These are phyloP conservation scores for Sminthurides aquaticus DNA, from an alignment of 2,888 invertebrate genomes.

Conservation along the genomic window DNA sequence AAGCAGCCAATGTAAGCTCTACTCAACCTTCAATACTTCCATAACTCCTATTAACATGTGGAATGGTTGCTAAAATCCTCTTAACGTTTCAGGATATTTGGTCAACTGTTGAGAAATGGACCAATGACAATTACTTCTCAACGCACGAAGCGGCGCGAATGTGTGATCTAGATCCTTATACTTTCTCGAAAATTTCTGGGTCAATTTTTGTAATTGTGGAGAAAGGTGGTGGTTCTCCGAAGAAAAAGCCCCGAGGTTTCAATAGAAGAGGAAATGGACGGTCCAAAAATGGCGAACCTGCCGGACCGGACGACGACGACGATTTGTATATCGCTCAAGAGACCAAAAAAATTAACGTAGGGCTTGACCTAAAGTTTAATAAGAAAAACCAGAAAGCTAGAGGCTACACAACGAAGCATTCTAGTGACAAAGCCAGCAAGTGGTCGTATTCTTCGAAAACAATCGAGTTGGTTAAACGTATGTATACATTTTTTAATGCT, in stretches of 20 bases:
- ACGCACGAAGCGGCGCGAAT: conserved; percentile 14
- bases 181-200: conserved; percentile 80
- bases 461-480: conserved; percentile 57
- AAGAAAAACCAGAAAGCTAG: conserved; percentile 63
- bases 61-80: too few relatives aligned
- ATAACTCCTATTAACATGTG: too few relatives aligned
- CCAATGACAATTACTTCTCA: conserved; percentile 15
- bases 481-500: too few relatives aligned
- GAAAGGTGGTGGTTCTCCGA: conserved; percentile 45
- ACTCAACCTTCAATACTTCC: too few relatives aligned
- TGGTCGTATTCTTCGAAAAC: conserved; percentile 80
- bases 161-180: conserved; percentile 48
- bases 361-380: conserved; percentile 83
- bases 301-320: conserved; percentile 22
- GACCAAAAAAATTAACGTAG: conserved; percentile 61
- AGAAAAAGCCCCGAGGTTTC: conserved; percentile 33
- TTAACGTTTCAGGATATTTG: neutral
- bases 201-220: conserved; percentile 60
- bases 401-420: conserved; percentile 67
- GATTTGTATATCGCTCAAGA: conserved; percentile 36
- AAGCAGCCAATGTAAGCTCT: conserved; percentile 14
- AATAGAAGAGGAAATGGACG: neutral
- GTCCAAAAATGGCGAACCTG: neutral
- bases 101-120: neutral
- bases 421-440: conserved; percentile 45